Evolutionary conservation across 2,888 invertebrate genomes (phyloP), one percentile per base, ranked within the genome.

Genomic region (Gryllus longicercus): DNA sequence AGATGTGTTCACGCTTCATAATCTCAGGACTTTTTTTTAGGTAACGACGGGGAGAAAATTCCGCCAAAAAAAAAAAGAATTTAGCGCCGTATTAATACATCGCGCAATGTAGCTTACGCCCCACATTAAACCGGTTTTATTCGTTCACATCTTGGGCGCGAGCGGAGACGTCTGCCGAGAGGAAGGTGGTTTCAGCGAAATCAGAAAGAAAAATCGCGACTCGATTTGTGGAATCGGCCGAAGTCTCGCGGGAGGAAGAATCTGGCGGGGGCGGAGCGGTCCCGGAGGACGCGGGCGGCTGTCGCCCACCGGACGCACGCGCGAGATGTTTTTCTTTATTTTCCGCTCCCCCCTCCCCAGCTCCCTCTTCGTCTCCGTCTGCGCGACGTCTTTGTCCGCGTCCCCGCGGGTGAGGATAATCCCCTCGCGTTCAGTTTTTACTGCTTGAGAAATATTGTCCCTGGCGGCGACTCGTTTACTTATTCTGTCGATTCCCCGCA

Each of bases 371-470:
- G 16, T 63, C 63, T 63, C 12, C 63, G 14, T 63, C n/a, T 63
- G 16, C 16, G 63, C 8, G 63, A 63, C 8, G n/a, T 63, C 63
- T 63, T 63, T 63, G 63, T 63, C 63, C 63, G 4, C 38, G n/a
- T n/a, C 63, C 63, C 63, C 63, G 4, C 63, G 63, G 63, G 63
- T 18, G 16, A 14, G 63, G 63, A 63, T 63, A 63, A 63, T 63
- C 63, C n/a, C 63, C 63, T n/a, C n/a, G 63, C 63, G 63, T 63
- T 63, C 8, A 63, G 63, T 63, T 63, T 63, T 63, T 63, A 63
- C 63, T 63, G 63, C 63, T 63, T 63, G 63, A 63, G 63, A 63
- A 63, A 63, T 16, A 63, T 63, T 63, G 63, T 63, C 63, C n/a
- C 16, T n/a, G n/a, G 63, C 63, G 63, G 63, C n/a, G 63, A 14